Evolutionary conservation across 2,113 vertebrate genomes (phyloP).

Genomic region (Poeciliopsis retropinna): DNA sequence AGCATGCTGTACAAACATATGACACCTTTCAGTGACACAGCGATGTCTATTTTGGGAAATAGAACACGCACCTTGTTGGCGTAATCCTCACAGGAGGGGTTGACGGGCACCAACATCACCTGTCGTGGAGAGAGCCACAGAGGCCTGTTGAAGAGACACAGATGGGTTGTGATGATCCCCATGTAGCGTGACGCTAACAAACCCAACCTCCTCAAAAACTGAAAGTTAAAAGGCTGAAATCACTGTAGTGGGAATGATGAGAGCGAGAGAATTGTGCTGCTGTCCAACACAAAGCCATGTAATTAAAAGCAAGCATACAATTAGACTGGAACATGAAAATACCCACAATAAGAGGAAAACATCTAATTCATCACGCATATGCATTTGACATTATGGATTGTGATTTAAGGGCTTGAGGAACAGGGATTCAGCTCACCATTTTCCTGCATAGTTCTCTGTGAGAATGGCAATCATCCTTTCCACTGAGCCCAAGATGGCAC

Average conservation of each 20-base stretch:
- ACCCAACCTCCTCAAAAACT: background rate
- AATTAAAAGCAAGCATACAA: background rate
- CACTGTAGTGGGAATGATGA: background rate
- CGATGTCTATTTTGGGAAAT: background rate
- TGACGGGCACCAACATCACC: conserved; percentile 92
- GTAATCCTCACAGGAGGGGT: conserved; percentile 87
- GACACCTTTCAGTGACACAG: background rate
- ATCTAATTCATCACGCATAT: background rate
- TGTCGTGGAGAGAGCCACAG: conserved; percentile 94
- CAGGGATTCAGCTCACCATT: conserved; percentile 82
- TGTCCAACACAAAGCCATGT: background rate
- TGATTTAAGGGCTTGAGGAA: background rate
- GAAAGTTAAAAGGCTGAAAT: conserved; percentile 3
- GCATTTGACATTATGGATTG: background rate
- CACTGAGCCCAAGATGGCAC: conserved; percentile 91
- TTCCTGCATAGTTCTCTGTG: conserved; percentile 92
- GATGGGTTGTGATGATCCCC: background rate
- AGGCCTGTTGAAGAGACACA: conserved; percentile 81
- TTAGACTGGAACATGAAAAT: background rate
- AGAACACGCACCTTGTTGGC: conserved; percentile 81
- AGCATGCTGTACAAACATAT: background rate
- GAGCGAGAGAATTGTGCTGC: background rate
- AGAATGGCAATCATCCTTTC: conserved; percentile 97
- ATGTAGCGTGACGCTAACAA: background rate
- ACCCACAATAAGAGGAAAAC: background rate